A percentile compares a stretch with the other conserved stretches of the same genome.
Evolutionary conservation across 2,888 invertebrate genomes (phyloP).

Genomic region (Leptopilina myrica): DNA sequence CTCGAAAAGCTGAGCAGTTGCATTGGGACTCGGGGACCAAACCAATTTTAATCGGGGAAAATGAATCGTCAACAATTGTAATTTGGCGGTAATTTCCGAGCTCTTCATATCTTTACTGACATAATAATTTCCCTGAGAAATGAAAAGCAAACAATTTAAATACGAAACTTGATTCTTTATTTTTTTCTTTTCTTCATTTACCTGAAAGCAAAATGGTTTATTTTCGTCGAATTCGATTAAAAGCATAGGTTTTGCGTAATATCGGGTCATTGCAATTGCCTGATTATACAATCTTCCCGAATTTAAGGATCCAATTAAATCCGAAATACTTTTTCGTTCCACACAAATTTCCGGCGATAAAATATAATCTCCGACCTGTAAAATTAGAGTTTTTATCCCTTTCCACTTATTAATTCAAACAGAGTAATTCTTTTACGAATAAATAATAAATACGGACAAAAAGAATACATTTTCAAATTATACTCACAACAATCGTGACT

Average conservation of each 20-base stretch:
- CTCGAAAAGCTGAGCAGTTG: slow-evolving; percentile 96
- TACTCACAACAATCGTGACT: slow-evolving; percentile 85
- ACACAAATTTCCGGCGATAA: slow-evolving; percentile 97
- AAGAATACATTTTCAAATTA: background rate
- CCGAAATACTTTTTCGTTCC: slow-evolving; percentile 97
- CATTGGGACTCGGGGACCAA: slow-evolving; percentile 98
- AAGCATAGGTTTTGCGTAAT: slow-evolving; percentile 91
- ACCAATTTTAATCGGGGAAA: slow-evolving; percentile 95
- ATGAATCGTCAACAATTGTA: slow-evolving; percentile 95
- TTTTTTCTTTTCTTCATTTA: slow-evolving; percentile 67
- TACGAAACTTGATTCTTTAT: too few relatives aligned
- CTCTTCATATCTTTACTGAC: slow-evolving; percentile 87
- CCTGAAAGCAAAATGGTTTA: slow-evolving; percentile 93
- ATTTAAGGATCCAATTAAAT: slow-evolving; percentile 96
- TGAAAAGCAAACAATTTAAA: background rate
- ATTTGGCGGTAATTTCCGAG: slow-evolving; percentile 89
- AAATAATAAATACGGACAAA: background rate
- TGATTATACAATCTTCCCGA: slow-evolving; percentile 97
- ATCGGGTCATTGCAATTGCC: slow-evolving; percentile 94
- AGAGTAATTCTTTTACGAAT: background rate
- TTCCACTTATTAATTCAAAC: background rate
- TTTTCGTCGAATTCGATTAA: slow-evolving; percentile 98
- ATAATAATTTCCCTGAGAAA: slow-evolving; percentile 86
- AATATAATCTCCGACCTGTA: slow-evolving; percentile 97
- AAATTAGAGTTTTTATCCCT: background rate